Base-by-base conservation (phyloP, 2,113 vertebrate species). In the Entomyzon cyanotis region DNA sequence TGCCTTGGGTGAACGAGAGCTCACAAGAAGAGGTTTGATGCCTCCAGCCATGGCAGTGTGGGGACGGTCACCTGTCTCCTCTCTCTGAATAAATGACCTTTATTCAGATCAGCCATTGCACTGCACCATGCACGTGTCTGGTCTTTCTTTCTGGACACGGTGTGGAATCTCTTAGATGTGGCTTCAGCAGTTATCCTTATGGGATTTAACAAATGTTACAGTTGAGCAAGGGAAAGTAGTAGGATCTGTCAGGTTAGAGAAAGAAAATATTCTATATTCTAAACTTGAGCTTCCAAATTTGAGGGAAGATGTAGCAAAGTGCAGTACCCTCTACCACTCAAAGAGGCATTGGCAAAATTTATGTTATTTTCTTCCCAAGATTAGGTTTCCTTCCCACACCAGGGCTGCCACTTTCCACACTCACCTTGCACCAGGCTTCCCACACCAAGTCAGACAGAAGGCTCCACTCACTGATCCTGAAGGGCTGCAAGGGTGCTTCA, bases 211-310 rank as follows among this genome's bases (percentile, higher is more conserved):
- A 63, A 58, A 87, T 87, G 56, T 82, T 69, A 35, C 33, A 58
- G 89, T 42, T 6, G 3, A 0, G 0, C 22, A 65, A 59, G 3
- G 52, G n/a, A 78, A 89, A 60, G 25, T 7, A 55, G 55, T 10
- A 28, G 55, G 27, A 77, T 15, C 78, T 94, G 68, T 63, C 92
- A 87, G 70, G 22, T 44, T 74, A 71, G 42, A 75, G 20, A 47
- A 94, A 76, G 49, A 56, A 75, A 96, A 86, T n/a, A 46, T n/a
- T 55, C 23, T 74, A 35, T 67, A 42, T 80, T 85, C 71, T 74
- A 12, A 56, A 78, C 12, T 33, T n/a, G 52, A 88, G 64, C 9
- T 23, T 12, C 46, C 42, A 67, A 68, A 53, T 55, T 16, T 39
- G 49, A 59, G 37, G 44, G 74, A 50, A 85, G 55, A 12, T 65